phyloP scores from a whole-genome alignment of 2,797 vertebrate species.

The Molossus alvarezi region DNA sequence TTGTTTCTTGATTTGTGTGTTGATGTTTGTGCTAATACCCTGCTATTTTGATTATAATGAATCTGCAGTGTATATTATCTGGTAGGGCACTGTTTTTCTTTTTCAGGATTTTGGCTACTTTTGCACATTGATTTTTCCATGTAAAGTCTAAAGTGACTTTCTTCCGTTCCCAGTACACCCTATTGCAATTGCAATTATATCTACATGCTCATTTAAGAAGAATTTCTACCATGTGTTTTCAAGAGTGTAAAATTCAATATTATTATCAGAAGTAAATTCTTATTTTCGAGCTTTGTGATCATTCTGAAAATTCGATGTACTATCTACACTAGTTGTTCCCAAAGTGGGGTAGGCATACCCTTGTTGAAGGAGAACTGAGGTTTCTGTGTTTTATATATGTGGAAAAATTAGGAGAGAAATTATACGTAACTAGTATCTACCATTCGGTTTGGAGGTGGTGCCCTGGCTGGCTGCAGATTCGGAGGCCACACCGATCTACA shows the following conservation, averaged over 20 bases:
- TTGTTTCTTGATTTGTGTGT: not conserved
- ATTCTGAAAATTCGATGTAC: not conserved
- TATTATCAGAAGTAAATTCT: slow-evolving; percentile 45
- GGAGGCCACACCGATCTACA: not conserved
- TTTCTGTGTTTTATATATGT: not conserved
- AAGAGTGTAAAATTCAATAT: slow-evolving; percentile 34
- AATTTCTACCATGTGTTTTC: slow-evolving; percentile 68
- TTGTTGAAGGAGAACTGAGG: not conserved
- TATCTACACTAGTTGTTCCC: not conserved
- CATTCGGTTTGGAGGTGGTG: not conserved
- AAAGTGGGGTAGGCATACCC: not conserved
- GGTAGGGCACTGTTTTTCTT: not conserved
- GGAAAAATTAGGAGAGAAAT: not conserved
- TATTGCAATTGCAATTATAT: slow-evolving; percentile 29
- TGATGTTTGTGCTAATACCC: not conserved
- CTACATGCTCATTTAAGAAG: slow-evolving; percentile 50
- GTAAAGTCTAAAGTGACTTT: slow-evolving; percentile 13
- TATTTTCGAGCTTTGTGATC: slow-evolving; percentile 6
- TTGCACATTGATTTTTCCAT: not conserved
- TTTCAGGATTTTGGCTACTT: not conserved
- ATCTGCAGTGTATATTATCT: not conserved
- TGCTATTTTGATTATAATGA: not conserved
- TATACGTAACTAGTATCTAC: not conserved
- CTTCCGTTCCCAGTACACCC: slow-evolving; percentile 12
- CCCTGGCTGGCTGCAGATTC: not conserved